Conservation (phyloP, 2,113 vertebrate genomes). For the Ctenodactylus gundi region DNA sequence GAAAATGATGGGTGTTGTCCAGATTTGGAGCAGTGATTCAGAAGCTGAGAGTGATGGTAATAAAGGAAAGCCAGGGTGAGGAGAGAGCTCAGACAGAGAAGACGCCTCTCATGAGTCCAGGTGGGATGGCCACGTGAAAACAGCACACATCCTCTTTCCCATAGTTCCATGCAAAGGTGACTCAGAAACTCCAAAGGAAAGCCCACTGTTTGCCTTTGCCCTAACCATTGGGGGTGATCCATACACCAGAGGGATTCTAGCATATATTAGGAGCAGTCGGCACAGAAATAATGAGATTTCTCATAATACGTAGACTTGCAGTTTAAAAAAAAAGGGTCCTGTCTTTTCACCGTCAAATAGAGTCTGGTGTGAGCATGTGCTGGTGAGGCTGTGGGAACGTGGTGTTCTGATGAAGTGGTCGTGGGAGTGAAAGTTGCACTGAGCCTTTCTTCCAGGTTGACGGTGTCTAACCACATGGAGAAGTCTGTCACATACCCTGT, state of each 20-base stretch:
- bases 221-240: constrained; percentile 71
- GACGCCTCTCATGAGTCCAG: constrained; percentile 82
- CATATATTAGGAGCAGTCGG: constrained; percentile 67
- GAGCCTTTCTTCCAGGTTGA: not conserved
- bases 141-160: constrained; percentile 88
- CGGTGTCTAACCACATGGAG: not conserved
- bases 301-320: constrained; percentile 73
- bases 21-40: constrained; percentile 96
- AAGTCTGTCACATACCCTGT: not conserved
- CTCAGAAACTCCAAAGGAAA: constrained; percentile 75
- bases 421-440: not conserved
- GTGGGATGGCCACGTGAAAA: constrained; percentile 84
- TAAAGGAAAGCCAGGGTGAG: constrained; percentile 83
- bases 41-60: constrained; percentile 93
- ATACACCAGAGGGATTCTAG: constrained; percentile 77
- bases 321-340: constrained; percentile 25
- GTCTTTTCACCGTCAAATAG: not conserved
- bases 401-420: not conserved
- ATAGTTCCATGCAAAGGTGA: constrained; percentile 94
- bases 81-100: constrained; percentile 81
- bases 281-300: constrained; percentile 62
- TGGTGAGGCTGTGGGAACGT: not conserved
- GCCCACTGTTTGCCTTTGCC: constrained; percentile 72
- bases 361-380: not conserved
- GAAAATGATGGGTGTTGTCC: constrained; percentile 98